These are phyloP conservation scores for Brassicogethes aeneus DNA, from an alignment of 2,888 invertebrate genomes.

Conservation along the genomic window DNA sequence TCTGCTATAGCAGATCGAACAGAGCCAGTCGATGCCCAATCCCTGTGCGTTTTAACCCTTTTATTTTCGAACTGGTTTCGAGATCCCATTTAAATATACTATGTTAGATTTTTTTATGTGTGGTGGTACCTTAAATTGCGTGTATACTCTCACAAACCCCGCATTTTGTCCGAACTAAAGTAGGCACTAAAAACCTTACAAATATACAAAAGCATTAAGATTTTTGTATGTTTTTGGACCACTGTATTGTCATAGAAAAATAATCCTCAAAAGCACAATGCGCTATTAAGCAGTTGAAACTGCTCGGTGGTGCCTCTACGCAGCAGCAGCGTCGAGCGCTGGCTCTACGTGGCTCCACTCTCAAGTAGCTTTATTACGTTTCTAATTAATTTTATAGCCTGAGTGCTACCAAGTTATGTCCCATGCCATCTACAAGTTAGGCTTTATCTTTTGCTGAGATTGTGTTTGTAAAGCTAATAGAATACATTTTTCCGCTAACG, in stretches of 20 bases:
- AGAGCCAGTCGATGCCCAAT: too few species aligned
- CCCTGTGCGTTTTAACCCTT: too few species aligned
- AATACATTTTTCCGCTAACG: not conserved
- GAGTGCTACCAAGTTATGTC: not conserved
- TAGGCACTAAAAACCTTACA: not conserved
- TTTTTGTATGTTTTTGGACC: too few species aligned
- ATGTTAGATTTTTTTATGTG: too few species aligned
- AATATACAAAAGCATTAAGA: too few species aligned
- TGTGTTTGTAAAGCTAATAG: not conserved
- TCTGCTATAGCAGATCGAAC: too few species aligned
- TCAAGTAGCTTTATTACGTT: not conserved
- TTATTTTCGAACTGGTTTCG: too few species aligned
- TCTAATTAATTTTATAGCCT: conserved; percentile 3
- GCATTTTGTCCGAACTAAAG: not conserved
- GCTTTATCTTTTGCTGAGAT: too few species aligned
- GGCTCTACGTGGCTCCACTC: conserved; percentile 1
- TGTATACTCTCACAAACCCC: not conserved
- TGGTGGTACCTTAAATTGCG: not conserved
- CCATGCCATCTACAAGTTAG: not conserved
- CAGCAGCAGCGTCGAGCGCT: not conserved
- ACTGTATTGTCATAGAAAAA: too few species aligned
- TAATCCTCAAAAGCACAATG: too few species aligned
- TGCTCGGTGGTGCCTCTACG: not conserved
- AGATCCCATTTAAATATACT: too few species aligned
- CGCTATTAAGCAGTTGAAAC: not conserved